phyloP scores from a whole-genome alignment of 2,888 invertebrate species.

The Agrilus mali region DNA sequence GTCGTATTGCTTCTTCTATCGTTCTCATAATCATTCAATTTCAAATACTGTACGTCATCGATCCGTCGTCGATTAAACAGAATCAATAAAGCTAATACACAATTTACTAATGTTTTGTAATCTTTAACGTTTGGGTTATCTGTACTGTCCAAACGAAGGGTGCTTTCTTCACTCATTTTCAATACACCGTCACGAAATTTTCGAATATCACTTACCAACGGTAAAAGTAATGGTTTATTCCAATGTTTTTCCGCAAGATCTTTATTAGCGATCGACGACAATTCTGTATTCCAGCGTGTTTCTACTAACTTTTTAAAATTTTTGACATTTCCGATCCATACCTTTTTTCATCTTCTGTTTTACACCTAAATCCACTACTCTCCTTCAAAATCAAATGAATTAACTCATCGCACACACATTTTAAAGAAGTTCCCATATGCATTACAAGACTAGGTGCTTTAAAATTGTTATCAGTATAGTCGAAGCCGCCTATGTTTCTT shows the following conservation, averaged over 20 bases:
- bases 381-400: constrained; percentile 7
- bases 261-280: constrained; percentile 6
- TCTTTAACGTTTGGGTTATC: constrained; percentile 1
- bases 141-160: background rate
- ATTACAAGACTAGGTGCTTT: constrained; percentile 9
- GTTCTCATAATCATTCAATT: constrained; percentile 9
- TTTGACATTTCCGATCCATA: constrained; percentile 6
- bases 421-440: constrained; percentile 11
- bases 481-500: constrained; percentile 9
- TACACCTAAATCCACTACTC: constrained; percentile 6
- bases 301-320: constrained; percentile 5
- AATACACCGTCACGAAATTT: constrained; percentile 8
- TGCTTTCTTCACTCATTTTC: constrained; percentile 3
- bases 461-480: constrained; percentile 11
- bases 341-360: constrained; percentile 2
- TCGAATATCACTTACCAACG: constrained; percentile 9
- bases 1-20: no score
- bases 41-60: constrained; percentile 12
- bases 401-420: constrained; percentile 7
- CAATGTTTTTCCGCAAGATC: constrained; percentile 10
- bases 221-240: constrained; percentile 12
- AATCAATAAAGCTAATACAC: constrained; percentile 9
- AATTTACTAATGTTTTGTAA: constrained; percentile 7
- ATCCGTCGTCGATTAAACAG: constrained; percentile 12
- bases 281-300: constrained; percentile 3